Evolutionary conservation across 2,888 invertebrate species (phyloP).

Genomic region (Hypsopygia costalis): DNA sequence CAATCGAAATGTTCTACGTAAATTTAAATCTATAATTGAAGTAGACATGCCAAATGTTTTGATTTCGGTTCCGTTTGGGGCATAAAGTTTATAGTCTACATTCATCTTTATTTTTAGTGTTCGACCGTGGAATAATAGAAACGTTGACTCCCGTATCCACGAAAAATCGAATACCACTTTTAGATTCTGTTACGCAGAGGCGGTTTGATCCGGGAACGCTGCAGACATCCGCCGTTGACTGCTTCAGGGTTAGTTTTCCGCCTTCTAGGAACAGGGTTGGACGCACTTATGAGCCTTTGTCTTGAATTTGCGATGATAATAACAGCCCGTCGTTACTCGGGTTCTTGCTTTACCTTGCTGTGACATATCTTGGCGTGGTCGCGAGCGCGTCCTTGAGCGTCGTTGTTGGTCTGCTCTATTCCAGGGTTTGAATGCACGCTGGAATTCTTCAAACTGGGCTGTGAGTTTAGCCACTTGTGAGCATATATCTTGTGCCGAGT

Average conservation of each 20-base stretch:
- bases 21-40: conserved; percentile 11
- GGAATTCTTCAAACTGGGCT: not conserved
- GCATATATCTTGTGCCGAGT: not conserved
- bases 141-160: conserved; percentile 14
- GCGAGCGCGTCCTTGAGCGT: not conserved
- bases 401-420: not conserved
- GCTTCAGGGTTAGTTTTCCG: conserved; percentile 16
- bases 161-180: conserved; percentile 12
- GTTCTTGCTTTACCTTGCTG: not conserved
- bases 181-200: conserved; percentile 15
- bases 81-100: conserved; percentile 19
- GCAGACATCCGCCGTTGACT: conserved; percentile 14
- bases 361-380: not conserved
- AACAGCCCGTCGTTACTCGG: not conserved
- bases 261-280: conserved; percentile 14
- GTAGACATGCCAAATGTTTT: conserved; percentile 13
- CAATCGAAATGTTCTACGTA: conserved; percentile 16
- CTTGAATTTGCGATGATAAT: not conserved
- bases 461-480: not conserved
- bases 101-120: conserved; percentile 1
- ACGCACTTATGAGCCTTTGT: not conserved
- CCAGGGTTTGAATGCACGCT: not conserved
- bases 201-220: conserved; percentile 11
- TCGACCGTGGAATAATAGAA: conserved; percentile 10
- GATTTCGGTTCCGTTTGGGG: conserved; percentile 19